Percentiles rank a stretch among this genome's conserved stretches.
phyloP scores from a whole-genome alignment of 2,113 vertebrate species.

The Pseudopipra pipra region DNA sequence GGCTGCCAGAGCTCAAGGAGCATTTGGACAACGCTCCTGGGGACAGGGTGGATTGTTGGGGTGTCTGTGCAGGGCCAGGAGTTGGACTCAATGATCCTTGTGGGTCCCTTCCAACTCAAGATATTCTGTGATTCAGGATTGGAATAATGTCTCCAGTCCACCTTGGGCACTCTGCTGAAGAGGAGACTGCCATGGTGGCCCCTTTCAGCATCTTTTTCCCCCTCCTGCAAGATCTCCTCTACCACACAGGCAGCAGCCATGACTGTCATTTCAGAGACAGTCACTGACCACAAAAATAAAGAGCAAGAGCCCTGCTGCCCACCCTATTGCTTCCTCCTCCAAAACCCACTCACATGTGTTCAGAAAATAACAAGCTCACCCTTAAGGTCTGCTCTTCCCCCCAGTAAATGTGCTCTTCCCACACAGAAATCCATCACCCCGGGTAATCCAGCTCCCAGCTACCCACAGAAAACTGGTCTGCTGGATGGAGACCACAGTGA shows the following conservation, averaged over 20 bases:
- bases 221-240: not conserved
- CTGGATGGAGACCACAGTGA: not conserved
- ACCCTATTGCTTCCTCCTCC: not conserved
- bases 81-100: rapidly evolving
- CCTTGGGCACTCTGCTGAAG: not conserved
- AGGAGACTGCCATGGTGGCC: not conserved
- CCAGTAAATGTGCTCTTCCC: not conserved
- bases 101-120: not conserved
- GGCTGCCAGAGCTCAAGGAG: not conserved
- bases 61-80: not conserved
- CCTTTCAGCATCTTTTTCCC: not conserved
- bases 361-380: not conserved
- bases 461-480: not conserved
- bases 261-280: not conserved
- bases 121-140: not conserved
- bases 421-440: not conserved
- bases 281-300: not conserved
- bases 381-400: not conserved
- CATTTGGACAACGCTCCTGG: rapidly evolving
- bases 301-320: not conserved
- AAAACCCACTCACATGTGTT: not conserved
- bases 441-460: not conserved
- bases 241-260: rapidly evolving
- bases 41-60: not conserved
- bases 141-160: not conserved